Conservation (phyloP, 2,797 vertebrate genomes). For the Chaenodraco wilsoni region DNA sequence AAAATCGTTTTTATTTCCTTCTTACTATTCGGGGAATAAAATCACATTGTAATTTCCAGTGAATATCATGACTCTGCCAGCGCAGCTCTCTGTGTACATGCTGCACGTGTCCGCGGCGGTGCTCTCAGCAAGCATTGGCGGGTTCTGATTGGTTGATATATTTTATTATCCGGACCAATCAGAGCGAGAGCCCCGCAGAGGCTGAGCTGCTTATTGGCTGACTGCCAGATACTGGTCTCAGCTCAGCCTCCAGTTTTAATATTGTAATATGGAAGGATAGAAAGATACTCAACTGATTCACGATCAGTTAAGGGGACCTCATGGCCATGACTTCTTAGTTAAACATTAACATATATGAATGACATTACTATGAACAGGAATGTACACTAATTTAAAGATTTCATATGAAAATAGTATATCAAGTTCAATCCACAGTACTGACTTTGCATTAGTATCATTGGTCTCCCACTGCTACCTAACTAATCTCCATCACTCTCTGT, state of each 20-base stretch:
- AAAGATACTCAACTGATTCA: constrained; percentile 21
- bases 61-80: background rate
- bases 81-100: constrained; percentile 35
- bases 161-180: constrained; percentile 63
- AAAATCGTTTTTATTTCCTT: too few relatives aligned
- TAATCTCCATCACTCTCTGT: too few relatives aligned
- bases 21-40: background rate
- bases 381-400: background rate
- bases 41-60: background rate
- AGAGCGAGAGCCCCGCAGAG: background rate
- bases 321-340: background rate
- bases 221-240: constrained; percentile 20
- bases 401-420: too few relatives aligned
- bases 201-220: background rate
- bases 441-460: too few relatives aligned
- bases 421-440: too few relatives aligned
- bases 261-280: background rate
- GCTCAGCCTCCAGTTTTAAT: constrained; percentile 13
- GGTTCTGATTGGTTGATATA: constrained; percentile 68
- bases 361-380: background rate
- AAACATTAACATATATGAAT: too few relatives aligned
- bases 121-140: constrained; percentile 57
- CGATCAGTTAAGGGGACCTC: background rate
- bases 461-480: too few relatives aligned
- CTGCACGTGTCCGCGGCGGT: constrained; percentile 77